Evolutionary conservation across 1,140 invertebrate species (phyloP).

Genomic region (Bicyclus anynana): DNA sequence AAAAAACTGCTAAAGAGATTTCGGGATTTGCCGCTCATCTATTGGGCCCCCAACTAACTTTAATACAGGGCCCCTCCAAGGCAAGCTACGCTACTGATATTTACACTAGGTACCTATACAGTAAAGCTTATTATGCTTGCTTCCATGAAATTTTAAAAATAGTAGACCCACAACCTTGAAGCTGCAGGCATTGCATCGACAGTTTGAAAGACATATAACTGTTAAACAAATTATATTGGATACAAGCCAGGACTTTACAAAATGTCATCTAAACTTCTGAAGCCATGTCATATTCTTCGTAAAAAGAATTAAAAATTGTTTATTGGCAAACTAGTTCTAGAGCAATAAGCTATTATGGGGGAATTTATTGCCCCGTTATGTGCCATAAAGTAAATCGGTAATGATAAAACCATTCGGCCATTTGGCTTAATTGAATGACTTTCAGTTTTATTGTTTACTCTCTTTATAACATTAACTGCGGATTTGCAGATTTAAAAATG

Average conservation of each 20-base stretch:
- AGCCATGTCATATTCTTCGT: neutral
- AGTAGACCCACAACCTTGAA: constrained; percentile 6
- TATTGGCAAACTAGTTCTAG: neutral
- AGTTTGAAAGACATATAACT: constrained; percentile 19
- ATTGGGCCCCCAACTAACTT: too few relatives aligned
- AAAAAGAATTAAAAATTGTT: neutral
- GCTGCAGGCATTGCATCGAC: constrained; percentile 17
- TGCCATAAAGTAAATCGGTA: neutral
- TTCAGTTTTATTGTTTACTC: neutral
- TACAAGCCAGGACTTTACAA: constrained; percentile 2
- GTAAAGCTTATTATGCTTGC: neutral
- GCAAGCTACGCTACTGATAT: neutral
- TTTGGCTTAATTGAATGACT: neutral
- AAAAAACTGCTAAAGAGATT: too few relatives aligned
- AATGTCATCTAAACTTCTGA: neutral
- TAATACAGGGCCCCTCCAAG: too few relatives aligned
- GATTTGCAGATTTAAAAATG: too few relatives aligned
- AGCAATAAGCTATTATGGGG: neutral
- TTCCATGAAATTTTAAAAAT: neutral
- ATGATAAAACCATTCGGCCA: neutral
- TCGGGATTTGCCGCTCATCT: too few relatives aligned
- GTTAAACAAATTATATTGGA: constrained; percentile 20
- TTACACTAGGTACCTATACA: too few relatives aligned
- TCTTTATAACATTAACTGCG: too few relatives aligned
- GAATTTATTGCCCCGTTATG: neutral